Base-by-base conservation (phyloP, 2,888 invertebrate genomes). In the Conomelus anceps region DNA sequence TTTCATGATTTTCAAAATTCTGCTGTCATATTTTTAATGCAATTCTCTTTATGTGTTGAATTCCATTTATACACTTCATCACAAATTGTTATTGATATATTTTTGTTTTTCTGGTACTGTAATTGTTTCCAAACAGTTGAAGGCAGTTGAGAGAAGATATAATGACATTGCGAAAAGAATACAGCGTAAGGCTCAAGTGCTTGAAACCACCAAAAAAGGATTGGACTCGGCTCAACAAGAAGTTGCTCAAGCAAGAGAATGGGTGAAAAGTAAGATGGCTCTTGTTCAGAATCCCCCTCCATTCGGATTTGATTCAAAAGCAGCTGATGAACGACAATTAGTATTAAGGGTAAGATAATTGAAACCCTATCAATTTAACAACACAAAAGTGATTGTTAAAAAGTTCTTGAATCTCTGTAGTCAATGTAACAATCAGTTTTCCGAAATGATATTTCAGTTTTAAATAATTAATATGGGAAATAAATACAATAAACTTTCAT, bases 111-210 rank as follows among this genome's bases (percentile, higher is more conserved):
- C 93, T 88, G n/a, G n/a, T n/a, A n/a, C n/a, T n/a, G n/a, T n/a
- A n/a, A n/a, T n/a, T n/a, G n/a, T n/a, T n/a, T n/a, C n/a, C n/a
- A n/a, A n/a, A n/a, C 93, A 96, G 95, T 95, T 97, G 93, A 97
- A 97, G 93, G 96, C 97, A 0, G 95, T 97, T 0, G 98, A 98
- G 92, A 95, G 98, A 91, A 95, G 97, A 90, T 96, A 97, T 92
- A 96, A 96, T 91, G 98, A 98, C 92, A 95, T 98, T 0, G 95
- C 96, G 0, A 98, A 98, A 93, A 95, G 98, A 89, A 95, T 98
- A 88, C 97, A 97, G 92, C 95, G 98, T 89, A 98, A 98, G 93
- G 94, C 96, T 0, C 97, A 98, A 93, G 95, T 98, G 91, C 93
- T 98, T 88, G 97, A 98, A 92, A 96, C 96, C 91, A 97, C 98